phyloP scores from a whole-genome alignment of 2,113 vertebrate genomes.

The Poeciliopsis retropinna region DNA sequence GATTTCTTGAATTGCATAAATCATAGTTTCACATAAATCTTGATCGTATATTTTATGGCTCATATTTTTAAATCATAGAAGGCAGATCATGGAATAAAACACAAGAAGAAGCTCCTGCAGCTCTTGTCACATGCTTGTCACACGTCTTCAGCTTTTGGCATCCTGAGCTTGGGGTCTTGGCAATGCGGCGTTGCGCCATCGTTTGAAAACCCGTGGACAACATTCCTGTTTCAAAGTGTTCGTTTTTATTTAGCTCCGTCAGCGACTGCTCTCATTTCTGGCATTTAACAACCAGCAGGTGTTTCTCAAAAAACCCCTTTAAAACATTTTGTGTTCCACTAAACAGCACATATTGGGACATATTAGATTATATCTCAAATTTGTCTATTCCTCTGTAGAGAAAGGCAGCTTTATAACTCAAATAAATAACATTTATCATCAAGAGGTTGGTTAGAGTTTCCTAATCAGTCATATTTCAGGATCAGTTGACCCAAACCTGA shows the following conservation, averaged over 20 bases:
- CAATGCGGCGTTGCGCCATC: neutral
- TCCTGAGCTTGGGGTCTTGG: constrained; percentile 8
- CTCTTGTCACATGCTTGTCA: constrained; percentile 51
- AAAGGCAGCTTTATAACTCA: neutral
- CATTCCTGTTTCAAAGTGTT: neutral
- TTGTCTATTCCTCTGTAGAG: neutral
- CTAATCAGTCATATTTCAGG: too few relatives aligned
- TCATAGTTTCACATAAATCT: neutral
- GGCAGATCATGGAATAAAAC: neutral
- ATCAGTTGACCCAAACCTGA: too few relatives aligned
- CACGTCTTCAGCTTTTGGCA: constrained; percentile 50
- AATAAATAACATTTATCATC: neutral
- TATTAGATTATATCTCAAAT: neutral
- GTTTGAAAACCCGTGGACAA: neutral
- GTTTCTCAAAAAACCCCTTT: too few relatives aligned
- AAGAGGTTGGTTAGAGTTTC: neutral
- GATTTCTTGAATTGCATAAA: neutral
- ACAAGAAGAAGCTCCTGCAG: neutral
- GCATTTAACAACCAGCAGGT: too few relatives aligned
- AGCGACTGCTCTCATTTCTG: too few relatives aligned
- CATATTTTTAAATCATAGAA: neutral
- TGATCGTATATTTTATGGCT: neutral
- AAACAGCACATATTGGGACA: too few relatives aligned
- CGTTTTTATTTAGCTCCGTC: constrained; percentile 8
- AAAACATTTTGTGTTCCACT: too few relatives aligned